Conservation (phyloP, 2,888 invertebrate genomes). For the Heterodera filipjevi region DNA sequence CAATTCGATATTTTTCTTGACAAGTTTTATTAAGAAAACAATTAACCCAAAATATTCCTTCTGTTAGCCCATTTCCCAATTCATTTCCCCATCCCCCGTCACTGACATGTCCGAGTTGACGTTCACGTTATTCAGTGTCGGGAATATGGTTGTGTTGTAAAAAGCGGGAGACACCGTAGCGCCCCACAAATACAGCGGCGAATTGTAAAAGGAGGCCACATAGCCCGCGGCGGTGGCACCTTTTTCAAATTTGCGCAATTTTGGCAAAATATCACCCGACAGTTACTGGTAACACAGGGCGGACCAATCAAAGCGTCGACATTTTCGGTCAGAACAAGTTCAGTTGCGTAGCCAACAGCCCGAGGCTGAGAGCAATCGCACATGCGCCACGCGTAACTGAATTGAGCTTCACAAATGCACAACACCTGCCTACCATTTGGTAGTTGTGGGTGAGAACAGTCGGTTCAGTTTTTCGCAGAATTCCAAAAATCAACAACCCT, state of each 20-base stretch:
- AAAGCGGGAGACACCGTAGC: constrained; percentile 41
- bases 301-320: constrained; percentile 49
- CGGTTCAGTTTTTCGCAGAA: no score
- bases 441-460: neutral
- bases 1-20: no score
- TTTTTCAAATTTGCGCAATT: neutral
- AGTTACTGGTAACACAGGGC: constrained; percentile 40
- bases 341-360: constrained; percentile 45
- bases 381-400: constrained; percentile 45
- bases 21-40: no score
- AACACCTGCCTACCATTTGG: neutral
- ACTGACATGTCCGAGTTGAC: constrained; percentile 31
- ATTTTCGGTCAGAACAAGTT: constrained; percentile 39
- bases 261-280: neutral
- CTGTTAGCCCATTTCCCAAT: no score
- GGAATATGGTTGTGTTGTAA: constrained; percentile 39
- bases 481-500: no score
- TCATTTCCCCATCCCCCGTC: neutral
- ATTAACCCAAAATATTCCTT: no score
- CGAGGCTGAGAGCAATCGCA: constrained; percentile 51
- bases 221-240: constrained; percentile 30
- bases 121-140: constrained; percentile 39
- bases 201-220: constrained; percentile 43
- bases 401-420: neutral
- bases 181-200: constrained; percentile 48